phyloP scores from a whole-genome alignment of 1,140 invertebrate species.

The Dendrolimus kikuchii region DNA sequence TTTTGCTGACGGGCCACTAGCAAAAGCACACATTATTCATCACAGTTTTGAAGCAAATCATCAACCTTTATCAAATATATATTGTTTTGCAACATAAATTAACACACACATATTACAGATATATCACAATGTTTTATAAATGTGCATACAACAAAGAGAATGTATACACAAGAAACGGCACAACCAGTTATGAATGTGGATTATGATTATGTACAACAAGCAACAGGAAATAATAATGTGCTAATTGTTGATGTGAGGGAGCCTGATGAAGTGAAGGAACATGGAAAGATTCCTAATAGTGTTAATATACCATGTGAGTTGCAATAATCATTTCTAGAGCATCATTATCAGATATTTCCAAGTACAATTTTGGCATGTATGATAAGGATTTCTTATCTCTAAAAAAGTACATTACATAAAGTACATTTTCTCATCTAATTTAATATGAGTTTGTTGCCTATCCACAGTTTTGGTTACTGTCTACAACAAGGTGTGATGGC shows the following conservation, averaged over 20 bases:
- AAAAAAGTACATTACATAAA: too few relatives aligned
- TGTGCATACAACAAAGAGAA: slow-evolving; percentile 10
- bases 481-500: too few relatives aligned
- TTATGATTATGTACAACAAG: slow-evolving; percentile 71
- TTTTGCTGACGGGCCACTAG: too few relatives aligned
- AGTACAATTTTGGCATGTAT: too few relatives aligned
- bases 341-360: slow-evolving; percentile 7
- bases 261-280: slow-evolving; percentile 74
- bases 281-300: slow-evolving; percentile 75
- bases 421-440: too few relatives aligned
- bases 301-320: slow-evolving; percentile 77
- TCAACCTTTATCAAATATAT: too few relatives aligned
- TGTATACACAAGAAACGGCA: slow-evolving; percentile 28
- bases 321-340: background rate
- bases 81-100: background rate
- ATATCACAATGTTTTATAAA: slow-evolving; percentile 4
- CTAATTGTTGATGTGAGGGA: slow-evolving; percentile 77
- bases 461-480: too few relatives aligned
- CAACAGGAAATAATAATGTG: slow-evolving; percentile 49
- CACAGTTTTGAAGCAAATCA: too few relatives aligned
- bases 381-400: too few relatives aligned
- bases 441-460: too few relatives aligned
- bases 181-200: slow-evolving; percentile 50
- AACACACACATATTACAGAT: slow-evolving; percentile 6
- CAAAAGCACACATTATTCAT: too few relatives aligned